Base-by-base conservation (phyloP, 2,888 invertebrate species). In the Metopia argyrocephala region DNA sequence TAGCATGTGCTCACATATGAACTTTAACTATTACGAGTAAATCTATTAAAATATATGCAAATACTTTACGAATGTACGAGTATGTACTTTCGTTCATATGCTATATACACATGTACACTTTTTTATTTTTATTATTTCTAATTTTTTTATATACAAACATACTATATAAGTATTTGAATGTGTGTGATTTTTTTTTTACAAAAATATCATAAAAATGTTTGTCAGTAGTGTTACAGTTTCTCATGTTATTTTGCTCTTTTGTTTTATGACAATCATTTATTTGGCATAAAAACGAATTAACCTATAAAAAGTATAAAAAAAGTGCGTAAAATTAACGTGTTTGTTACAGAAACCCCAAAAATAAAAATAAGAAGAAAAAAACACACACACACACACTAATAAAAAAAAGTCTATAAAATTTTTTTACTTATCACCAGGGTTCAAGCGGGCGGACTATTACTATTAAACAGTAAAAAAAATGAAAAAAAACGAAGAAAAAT, bases 251-350 rank as follows among this genome's bases (percentile, higher is more conserved):
- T 20, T 70, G 62, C 18, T 23, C n/a, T 69, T 86, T 86, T 38
- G 9, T 87, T 71, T 88, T 88, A 88, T 86, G 87, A 86, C 74
- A 69, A 48, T 65, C 86, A 85, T 85, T 86, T 76, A 73, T 73
- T 71, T 78, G 86, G 89, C 86, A 89, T 87, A 89, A 88, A 88
- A 88, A 85, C 85, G 85, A 87, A 88, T 88, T 89, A 87, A 87
- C 88, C 89, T 87, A 88, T 89, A 88, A 88, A 87, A 78, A 69
- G 78, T 69, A 65, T 69, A 81, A 75, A 86, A 79, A 78, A 82
- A 76, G 79, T 79, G 83, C 70, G 76, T 65, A 76, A 86, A 87
- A 86, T 76, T 78, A 73, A 73, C 73, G 75, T 79, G 50, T 81
- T 70, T 71, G 76, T 69, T 62, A 65, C 38, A 69, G 45, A 73